Percentiles rank a stretch among this genome's conserved stretches.
These are phyloP conservation scores for Sebastes itinus DNA, from an alignment of 2,797 vertebrate genomes.

Conservation along the genomic window DNA sequence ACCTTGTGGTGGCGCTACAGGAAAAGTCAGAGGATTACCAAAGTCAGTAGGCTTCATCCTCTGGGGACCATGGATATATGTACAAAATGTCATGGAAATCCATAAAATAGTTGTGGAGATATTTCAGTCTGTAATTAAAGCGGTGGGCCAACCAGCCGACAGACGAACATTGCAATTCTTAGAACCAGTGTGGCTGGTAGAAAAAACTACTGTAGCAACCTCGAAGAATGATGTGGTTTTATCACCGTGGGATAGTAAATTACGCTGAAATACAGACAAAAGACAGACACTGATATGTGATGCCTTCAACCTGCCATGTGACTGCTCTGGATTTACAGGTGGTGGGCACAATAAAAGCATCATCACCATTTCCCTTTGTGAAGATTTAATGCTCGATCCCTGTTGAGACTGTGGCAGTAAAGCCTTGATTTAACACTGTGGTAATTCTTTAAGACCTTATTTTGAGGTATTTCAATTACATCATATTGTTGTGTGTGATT, in stretches of 20 bases:
- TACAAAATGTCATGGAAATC: neutral
- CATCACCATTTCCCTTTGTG: conserved; percentile 48
- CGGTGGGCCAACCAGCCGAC: neutral
- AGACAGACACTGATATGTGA: conserved; percentile 51
- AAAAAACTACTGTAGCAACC: conserved; percentile 4
- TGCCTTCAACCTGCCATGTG: conserved; percentile 56
- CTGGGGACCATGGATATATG: neutral
- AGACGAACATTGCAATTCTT: neutral
- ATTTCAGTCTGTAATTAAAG: neutral
- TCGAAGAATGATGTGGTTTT: conserved; percentile 1
- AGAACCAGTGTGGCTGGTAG: neutral
- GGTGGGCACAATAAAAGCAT: conserved; percentile 61
- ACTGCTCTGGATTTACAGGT: conserved; percentile 50
- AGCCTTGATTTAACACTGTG: conserved; percentile 54
- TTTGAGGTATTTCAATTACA: conserved; percentile 41
- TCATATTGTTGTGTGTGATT: conserved; percentile 11
- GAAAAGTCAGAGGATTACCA: neutral
- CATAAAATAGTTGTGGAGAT: neutral
- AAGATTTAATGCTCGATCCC: conserved; percentile 54
- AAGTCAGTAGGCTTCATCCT: neutral
- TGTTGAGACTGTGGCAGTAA: conserved; percentile 23
- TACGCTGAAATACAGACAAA: conserved; percentile 40
- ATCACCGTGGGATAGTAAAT: conserved; percentile 48
- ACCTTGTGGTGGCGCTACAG: neutral
- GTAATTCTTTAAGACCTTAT: conserved; percentile 33